Evolutionary conservation across 2,113 vertebrate species (phyloP), one percentile per base, ranked within the genome.

Genomic region (Mormyrus iriodes): DNA sequence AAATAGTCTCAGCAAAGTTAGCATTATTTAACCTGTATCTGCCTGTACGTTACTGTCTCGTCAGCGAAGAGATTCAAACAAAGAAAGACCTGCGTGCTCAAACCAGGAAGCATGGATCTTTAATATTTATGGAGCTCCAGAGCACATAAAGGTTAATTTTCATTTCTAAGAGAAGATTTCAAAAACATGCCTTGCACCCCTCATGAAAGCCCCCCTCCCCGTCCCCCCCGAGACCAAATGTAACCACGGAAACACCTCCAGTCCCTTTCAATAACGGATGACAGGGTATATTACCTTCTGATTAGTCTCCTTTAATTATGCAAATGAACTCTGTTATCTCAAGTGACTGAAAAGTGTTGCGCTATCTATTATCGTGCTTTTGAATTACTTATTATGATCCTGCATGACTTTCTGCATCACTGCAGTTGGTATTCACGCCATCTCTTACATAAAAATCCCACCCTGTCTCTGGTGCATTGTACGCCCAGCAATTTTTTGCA

Each of bases 121-220:
- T 91, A 95, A 93, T 95, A 94, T 95, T 95, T 95, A 95, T 95
- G 89, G 90, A 92, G 91, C 94, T 91, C 93, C 91, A 91, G 90
- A 92, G 92, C 89, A 93, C 93, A 92, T 89, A 86, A 90, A 95
- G 96, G 95, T 96, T 95, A 95, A 96, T 96, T 95, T 93, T 95
- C 91, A 92, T 91, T 95, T 95, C 93, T 93, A 94, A 95, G 94
- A 93, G 94, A 93, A 92, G 95, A 89, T 93, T 93, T 90, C 65
- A 90, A 92, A 94, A 89, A n/a, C 61, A 82, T 91, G 91, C 61
- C 90, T 94, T 94, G 94, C 95, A 95, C 94, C 93, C 92, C 93
- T 93, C 94, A 94, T 94, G 94, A 95, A 95, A 94, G 91, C 87
- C 12, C 84, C 31, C 58, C 9, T 2, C n/a, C 1, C 61, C 0